Evolutionary conservation across 2,797 vertebrate genomes (phyloP), one percentile per base, ranked within the genome.

Genomic region (Perodicticus potto): DNA sequence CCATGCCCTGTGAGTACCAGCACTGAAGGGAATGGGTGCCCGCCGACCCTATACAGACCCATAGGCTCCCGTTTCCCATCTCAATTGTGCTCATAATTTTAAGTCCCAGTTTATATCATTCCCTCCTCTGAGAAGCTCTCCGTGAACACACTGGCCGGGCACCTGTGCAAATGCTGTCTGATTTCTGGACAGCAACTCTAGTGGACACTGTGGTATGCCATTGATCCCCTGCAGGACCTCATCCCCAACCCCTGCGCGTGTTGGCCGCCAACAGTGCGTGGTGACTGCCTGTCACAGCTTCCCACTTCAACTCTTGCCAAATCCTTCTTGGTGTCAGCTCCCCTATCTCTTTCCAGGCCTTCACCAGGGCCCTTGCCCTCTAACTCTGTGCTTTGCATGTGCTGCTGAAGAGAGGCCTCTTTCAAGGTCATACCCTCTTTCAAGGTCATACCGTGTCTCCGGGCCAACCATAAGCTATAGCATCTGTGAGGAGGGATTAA

Each of bases 41-140:
- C 1, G 27, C 23, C 27, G 1, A 2, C 20, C 29, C 16, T 32
- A 0, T 14, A 32, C 25, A 55, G 32, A 73, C 11, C 25, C 10
- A 27, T 9, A 2, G 2, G 5, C 61, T 59, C 23, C 27, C 7
- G 29, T 67, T 63, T 83, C 34, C 63, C 81, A 37, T 83, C 25
- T 53, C 11, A 45, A 23, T 1, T 61, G 13, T 67, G 14, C 20
- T 65, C 25, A 12, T 53, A 34, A 45, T 81, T 73, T 63, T 61
- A 69, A 55, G 45, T 34, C 13, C 61, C 37, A 27, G 49, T 7
- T 86, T 59, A 73, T 53, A 74, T 25, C 40, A 37, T 4, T 4
- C 17, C 11, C 8, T 25, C 37, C 34, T 92, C 49, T 34, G 20
- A 82, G 55, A 83, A 72, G 82, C 63, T 23, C 43, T 83, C 53